Percentiles rank a stretch among this genome's conserved stretches.
These are phyloP conservation scores for Drosophila tripunctata DNA, from an alignment of 2,888 invertebrate genomes.

Conservation along the genomic window DNA sequence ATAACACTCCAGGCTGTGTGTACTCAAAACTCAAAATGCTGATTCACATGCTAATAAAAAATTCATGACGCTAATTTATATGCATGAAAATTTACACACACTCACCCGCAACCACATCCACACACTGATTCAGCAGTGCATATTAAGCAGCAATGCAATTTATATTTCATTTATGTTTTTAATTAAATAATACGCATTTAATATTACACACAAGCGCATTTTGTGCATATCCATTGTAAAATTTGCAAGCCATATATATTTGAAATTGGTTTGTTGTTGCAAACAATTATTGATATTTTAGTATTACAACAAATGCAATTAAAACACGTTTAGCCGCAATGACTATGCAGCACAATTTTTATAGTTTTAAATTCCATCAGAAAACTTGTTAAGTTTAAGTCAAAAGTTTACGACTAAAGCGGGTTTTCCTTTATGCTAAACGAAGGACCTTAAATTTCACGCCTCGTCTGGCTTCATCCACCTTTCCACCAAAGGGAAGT, in stretches of 20 bases:
- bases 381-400: constrained; percentile 1
- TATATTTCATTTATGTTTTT: constrained; percentile 38
- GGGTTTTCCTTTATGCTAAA: constrained; percentile 19
- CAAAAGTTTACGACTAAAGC: constrained; percentile 14
- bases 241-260: constrained; percentile 25
- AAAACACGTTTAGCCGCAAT: constrained; percentile 6
- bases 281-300: constrained; percentile 45
- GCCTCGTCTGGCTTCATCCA: constrained; percentile 16
- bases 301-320: constrained; percentile 26
- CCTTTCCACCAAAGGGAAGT: background rate
- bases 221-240: constrained; percentile 4
- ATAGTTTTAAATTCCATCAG: background rate
- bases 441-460: constrained; percentile 22
- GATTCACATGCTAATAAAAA: constrained; percentile 45
- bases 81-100: constrained; percentile 52
- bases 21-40: constrained; percentile 8
- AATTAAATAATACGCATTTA: constrained; percentile 67
- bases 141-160: constrained; percentile 38
- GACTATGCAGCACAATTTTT: background rate
- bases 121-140: constrained; percentile 6
- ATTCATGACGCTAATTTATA: constrained; percentile 69
- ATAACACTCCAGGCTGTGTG: background rate
- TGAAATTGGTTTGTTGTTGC: constrained; percentile 46
- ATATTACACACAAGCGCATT: constrained; percentile 34
- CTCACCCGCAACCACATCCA: constrained; percentile 6